These are phyloP conservation scores for Liposcelis brunnea DNA, from an alignment of 2,888 invertebrate species.

Conservation along the genomic window DNA sequence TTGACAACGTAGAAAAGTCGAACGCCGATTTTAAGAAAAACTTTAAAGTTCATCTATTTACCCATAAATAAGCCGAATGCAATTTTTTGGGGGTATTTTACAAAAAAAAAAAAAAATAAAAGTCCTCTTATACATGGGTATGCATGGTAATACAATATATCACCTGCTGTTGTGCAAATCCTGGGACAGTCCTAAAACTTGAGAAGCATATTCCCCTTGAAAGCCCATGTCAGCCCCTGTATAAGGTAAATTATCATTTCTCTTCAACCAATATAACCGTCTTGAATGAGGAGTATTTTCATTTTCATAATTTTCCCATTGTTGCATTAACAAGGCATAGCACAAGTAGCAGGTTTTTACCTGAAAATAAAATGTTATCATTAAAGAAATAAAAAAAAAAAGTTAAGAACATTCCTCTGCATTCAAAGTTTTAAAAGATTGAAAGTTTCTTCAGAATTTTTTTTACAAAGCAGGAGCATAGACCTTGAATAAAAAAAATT, in stretches of 20 bases:
- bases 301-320: slow-evolving; percentile 82
- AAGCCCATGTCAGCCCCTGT: slow-evolving; percentile 79
- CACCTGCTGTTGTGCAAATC: slow-evolving; percentile 25
- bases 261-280: slow-evolving; percentile 81
- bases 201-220: slow-evolving; percentile 84
- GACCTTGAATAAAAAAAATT: no score
- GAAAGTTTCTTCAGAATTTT: no score
- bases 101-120: no score
- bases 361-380: neutral
- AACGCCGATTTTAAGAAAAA: no score
- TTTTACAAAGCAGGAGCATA: no score
- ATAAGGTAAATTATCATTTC: slow-evolving; percentile 77
- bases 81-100: no score
- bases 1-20: no score
- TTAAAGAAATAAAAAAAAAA: neutral
- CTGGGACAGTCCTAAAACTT: slow-evolving; percentile 58
- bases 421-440: neutral
- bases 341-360: slow-evolving; percentile 69
- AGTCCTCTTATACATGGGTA: no score
- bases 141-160: no score
- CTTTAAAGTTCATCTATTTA: no score
- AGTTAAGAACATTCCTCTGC: neutral
- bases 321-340: slow-evolving; percentile 67
- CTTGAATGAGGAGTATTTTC: slow-evolving; percentile 72
- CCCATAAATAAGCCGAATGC: no score